Evolutionary conservation across 2,113 vertebrate genomes (phyloP).

Genomic region (Orthonyx spaldingii): DNA sequence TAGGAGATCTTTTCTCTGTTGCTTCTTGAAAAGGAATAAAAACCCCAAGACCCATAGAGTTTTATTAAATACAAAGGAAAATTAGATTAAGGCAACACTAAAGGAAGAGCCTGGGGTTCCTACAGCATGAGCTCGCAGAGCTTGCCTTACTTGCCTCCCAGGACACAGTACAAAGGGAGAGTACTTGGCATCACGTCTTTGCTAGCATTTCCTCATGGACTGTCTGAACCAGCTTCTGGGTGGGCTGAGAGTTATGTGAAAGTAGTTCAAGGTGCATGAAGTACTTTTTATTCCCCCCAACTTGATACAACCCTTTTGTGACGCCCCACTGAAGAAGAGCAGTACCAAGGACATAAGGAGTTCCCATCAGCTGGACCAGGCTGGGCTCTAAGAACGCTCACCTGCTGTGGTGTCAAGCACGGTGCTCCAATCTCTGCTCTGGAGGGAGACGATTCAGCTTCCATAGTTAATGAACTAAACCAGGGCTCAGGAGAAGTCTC

Average conservation of each 20-base stretch:
- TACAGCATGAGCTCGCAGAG: background rate
- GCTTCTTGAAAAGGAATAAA: slow-evolving; percentile 72
- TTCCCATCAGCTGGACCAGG: background rate
- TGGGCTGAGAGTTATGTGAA: background rate
- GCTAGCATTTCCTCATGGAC: background rate
- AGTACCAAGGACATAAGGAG: background rate
- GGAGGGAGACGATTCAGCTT: background rate
- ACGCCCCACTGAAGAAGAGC: background rate
- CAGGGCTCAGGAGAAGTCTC: background rate
- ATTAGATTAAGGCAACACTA: slow-evolving; percentile 22
- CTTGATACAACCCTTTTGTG: background rate
- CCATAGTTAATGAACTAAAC: background rate
- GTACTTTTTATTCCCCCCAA: background rate
- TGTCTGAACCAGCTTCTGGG: background rate
- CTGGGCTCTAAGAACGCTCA: background rate
- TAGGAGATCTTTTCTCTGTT: slow-evolving; percentile 69
- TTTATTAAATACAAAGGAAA: slow-evolving; percentile 62
- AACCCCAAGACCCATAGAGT: slow-evolving; percentile 26
- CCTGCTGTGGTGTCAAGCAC: background rate
- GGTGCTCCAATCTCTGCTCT: background rate
- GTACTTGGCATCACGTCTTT: background rate
- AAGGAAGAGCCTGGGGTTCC: background rate
- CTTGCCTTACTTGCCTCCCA: background rate
- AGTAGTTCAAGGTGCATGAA: background rate
- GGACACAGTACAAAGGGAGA: background rate